These are phyloP conservation scores for Hedychridium roseum DNA, from an alignment of 2,888 invertebrate species.

Conservation along the genomic window DNA sequence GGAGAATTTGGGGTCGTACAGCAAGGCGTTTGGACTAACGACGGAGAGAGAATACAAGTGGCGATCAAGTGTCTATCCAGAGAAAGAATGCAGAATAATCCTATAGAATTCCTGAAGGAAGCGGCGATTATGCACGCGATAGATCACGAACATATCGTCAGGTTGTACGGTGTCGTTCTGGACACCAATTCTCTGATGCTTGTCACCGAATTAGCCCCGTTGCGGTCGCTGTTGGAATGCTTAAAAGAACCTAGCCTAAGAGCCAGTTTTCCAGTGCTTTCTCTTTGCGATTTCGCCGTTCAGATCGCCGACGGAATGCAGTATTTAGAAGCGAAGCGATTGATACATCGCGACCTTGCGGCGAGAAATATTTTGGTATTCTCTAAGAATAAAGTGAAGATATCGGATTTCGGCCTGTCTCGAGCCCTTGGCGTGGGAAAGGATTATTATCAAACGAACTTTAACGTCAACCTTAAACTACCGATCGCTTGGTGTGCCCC, in stretches of 20 bases:
- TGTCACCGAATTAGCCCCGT: conserved; percentile 93
- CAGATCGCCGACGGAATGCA: conserved; percentile 98
- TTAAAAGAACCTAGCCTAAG: conserved; percentile 91
- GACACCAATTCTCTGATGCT: conserved; percentile 84
- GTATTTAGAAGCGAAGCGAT: conserved; percentile 93
- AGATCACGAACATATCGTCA: conserved; percentile 95
- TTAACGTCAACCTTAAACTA: conserved; percentile 94
- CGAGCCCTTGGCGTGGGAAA: conserved; percentile 96
- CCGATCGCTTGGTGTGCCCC: conserved; percentile 99
- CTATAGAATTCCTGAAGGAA: conserved; percentile 96
- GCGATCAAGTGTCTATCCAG: conserved; percentile 96
- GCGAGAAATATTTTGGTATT: conserved; percentile 98
- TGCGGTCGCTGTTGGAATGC: conserved; percentile 94
- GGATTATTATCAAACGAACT: conserved; percentile 98
- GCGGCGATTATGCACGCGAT: conserved; percentile 98
- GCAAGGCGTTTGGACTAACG: conserved; percentile 96
- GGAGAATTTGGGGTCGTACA: conserved; percentile 99
- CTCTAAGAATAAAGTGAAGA: conserved; percentile 95
- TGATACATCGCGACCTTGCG: conserved; percentile 97
- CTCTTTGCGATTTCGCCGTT: conserved; percentile 93
- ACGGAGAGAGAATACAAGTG: conserved; percentile 91
- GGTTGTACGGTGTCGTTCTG: conserved; percentile 96
- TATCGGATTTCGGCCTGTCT: conserved; percentile 97
- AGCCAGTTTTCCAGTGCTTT: conserved; percentile 89
- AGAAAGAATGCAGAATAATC: conserved; percentile 95